A percentile compares a stretch with the other conserved stretches of the same genome.
Evolutionary conservation across 2,113 vertebrate genomes (phyloP).

Genomic region (Psammodynastes pulverulentus): DNA sequence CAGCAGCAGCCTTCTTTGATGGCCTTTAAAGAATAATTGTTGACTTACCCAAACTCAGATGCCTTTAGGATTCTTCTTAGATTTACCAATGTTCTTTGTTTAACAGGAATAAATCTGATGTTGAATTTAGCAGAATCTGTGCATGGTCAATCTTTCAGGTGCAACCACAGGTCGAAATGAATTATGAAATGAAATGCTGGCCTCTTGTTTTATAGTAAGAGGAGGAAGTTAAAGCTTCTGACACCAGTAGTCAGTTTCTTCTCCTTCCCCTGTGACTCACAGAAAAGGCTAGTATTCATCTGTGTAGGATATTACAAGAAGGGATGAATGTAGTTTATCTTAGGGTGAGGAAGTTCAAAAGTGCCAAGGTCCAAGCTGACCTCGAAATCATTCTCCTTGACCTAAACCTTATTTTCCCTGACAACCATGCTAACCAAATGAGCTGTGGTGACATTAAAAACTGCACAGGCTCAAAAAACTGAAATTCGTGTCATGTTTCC

Average conservation of each 20-base stretch:
- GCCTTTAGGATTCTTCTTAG: background rate
- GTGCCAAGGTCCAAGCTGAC: background rate
- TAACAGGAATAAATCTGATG: background rate
- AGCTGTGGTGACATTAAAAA: background rate
- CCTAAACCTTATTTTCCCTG: background rate
- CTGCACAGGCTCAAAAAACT: background rate
- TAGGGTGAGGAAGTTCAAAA: background rate
- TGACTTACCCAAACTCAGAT: slow-evolving; percentile 7
- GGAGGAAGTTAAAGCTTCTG: background rate
- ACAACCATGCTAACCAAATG: background rate
- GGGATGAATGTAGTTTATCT: background rate
- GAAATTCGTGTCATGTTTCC: background rate
- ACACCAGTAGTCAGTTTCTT: background rate
- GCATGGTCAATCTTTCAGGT: background rate
- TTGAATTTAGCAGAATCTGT: background rate
- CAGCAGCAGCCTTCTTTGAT: background rate
- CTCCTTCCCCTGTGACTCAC: background rate
- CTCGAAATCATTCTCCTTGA: background rate
- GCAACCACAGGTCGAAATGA: background rate
- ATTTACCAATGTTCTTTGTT: background rate
- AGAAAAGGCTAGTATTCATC: background rate
- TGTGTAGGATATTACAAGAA: background rate
- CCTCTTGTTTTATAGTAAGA: background rate
- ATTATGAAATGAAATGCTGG: background rate
- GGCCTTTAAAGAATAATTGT: background rate